Evolutionary conservation across 2,888 invertebrate genomes (phyloP).

Genomic region (Drosophila imparisetae): DNA sequence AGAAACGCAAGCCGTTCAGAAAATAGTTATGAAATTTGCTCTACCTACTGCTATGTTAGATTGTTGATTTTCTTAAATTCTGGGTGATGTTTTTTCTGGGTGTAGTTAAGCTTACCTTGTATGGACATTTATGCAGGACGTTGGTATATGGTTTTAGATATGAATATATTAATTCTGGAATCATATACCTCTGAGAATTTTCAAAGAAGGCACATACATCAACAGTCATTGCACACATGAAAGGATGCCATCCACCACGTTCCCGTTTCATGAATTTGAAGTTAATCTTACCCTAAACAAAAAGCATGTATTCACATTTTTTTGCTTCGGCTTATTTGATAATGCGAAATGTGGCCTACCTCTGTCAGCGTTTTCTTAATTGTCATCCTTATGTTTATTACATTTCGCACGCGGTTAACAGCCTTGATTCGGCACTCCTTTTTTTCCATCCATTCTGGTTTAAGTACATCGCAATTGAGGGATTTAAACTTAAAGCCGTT

Average conservation of each 20-base stretch:
- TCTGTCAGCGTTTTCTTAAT: accelerated
- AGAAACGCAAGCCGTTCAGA: background rate
- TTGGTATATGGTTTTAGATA: background rate
- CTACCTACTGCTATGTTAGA: background rate
- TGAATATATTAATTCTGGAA: background rate
- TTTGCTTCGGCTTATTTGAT: background rate
- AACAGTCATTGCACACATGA: background rate
- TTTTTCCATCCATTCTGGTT: background rate
- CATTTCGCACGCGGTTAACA: background rate
- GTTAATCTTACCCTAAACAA: background rate
- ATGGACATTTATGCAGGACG: background rate
- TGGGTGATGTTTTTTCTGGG: background rate
- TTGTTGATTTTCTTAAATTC: background rate
- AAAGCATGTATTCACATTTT: background rate
- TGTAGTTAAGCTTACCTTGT: background rate
- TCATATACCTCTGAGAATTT: background rate
- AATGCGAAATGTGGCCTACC: background rate
- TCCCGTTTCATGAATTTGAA: background rate
- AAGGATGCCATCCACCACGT: conserved; percentile 4
- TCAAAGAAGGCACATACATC: background rate
- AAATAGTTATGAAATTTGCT: background rate
- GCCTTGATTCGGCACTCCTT: background rate
- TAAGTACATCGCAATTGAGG: background rate
- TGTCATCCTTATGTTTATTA: background rate
- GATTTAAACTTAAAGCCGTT: background rate